Conservation (phyloP, 2,888 invertebrate species). For the Eupithecia dodoneata region DNA sequence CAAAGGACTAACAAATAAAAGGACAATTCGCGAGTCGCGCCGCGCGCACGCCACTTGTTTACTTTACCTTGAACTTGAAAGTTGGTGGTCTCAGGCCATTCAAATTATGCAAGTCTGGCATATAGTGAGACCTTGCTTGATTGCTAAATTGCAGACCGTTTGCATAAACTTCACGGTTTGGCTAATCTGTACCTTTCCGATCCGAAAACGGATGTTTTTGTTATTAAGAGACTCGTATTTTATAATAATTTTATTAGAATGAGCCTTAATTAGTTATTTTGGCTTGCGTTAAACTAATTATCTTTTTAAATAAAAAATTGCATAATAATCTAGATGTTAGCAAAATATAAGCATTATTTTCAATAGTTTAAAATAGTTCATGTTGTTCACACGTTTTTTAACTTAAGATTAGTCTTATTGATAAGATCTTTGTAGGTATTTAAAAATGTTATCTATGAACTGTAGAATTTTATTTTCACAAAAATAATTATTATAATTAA, state of each 20-base stretch:
- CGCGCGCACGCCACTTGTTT: neutral
- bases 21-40: neutral
- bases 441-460: too few species aligned
- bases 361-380: too few species aligned
- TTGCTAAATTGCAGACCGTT: constrained; percentile 23
- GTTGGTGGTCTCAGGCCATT: constrained; percentile 10
- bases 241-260: neutral
- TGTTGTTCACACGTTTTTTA: too few species aligned
- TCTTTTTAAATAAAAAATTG: too few species aligned
- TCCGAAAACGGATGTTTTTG: constrained; percentile 13
- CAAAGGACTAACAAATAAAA: constrained; percentile 7
- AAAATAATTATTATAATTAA: too few species aligned
- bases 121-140: constrained; percentile 24
- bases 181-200: constrained; percentile 13
- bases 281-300: too few species aligned
- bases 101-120: constrained; percentile 25
- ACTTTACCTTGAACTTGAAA: constrained; percentile 27
- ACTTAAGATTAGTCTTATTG: too few species aligned
- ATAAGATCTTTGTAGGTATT: too few species aligned
- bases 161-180: constrained; percentile 13
- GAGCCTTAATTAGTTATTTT: too few species aligned
- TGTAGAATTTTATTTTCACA: too few species aligned
- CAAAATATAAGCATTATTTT: too few species aligned
- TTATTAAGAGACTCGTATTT: neutral
- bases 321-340: too few species aligned